These are phyloP conservation scores for Sisyra terminalis DNA, from an alignment of 2,888 invertebrate species.

Conservation along the genomic window DNA sequence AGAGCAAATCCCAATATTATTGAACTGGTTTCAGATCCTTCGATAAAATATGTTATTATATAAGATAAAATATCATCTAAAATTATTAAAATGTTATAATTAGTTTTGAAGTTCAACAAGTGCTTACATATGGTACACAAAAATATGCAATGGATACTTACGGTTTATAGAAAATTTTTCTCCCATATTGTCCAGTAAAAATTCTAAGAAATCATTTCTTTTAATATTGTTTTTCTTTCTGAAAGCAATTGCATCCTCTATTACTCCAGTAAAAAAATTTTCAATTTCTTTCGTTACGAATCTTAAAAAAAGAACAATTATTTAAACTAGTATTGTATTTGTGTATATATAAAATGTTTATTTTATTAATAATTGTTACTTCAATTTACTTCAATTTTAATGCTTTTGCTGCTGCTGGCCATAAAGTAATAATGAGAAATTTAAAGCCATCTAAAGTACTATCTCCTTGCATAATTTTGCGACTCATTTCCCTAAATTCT, in stretches of 20 bases:
- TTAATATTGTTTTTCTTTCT: slow-evolving; percentile 23
- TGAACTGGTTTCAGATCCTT: slow-evolving; percentile 32
- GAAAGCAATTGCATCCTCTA: slow-evolving; percentile 21
- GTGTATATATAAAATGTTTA: too few relatives aligned
- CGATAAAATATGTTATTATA: slow-evolving; percentile 25
- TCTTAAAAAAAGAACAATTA: slow-evolving; percentile 10
- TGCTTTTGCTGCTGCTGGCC: slow-evolving; percentile 17
- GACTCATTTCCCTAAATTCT: slow-evolving; percentile 19
- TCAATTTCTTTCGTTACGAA: slow-evolving; percentile 15
- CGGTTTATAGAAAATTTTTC: slow-evolving; percentile 7
- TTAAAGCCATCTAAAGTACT: neutral
- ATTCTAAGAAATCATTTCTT: slow-evolving; percentile 26
- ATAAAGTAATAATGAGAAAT: slow-evolving; percentile 14
- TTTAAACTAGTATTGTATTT: too few relatives aligned
- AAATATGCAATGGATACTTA: too few relatives aligned
- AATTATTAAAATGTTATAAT: too few relatives aligned
- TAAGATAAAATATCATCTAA: slow-evolving; percentile 21
- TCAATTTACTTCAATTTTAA: slow-evolving; percentile 12
- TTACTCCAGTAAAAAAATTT: slow-evolving; percentile 20
- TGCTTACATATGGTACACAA: too few relatives aligned
- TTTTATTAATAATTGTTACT: too few relatives aligned
- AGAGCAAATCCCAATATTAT: slow-evolving; percentile 23
- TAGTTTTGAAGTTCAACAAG: too few relatives aligned
- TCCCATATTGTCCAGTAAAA: slow-evolving; percentile 21
- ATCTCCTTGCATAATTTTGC: slow-evolving; percentile 18